Percentiles rank a stretch among this genome's conserved stretches.
Conservation (phyloP, 1,140 invertebrate species). For the Gryllus bimaculatus region DNA sequence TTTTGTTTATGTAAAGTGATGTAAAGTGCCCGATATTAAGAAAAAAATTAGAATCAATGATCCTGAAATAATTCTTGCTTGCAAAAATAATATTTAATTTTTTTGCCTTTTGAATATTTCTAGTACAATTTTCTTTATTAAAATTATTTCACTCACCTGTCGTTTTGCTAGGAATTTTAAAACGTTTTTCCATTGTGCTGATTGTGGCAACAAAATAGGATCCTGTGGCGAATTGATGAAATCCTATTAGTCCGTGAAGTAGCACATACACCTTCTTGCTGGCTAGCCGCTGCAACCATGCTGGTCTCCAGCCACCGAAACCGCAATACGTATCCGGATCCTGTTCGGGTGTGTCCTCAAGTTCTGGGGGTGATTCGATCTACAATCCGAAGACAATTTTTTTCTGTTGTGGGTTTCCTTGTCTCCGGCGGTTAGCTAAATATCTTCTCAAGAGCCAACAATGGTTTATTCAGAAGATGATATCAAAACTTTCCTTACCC, state of each 20-base stretch:
- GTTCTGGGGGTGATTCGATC: too few relatives aligned
- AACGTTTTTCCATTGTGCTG: constrained; percentile 36
- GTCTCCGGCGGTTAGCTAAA: too few relatives aligned
- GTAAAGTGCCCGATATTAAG: too few relatives aligned
- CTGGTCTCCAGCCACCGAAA: constrained; percentile 39
- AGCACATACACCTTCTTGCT: constrained; percentile 49
- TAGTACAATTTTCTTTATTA: background rate
- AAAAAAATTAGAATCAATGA: too few relatives aligned
- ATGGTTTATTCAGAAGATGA: too few relatives aligned
- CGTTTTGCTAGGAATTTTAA: constrained; percentile 32
- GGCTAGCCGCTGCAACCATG: constrained; percentile 51
- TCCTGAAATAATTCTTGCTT: too few relatives aligned
- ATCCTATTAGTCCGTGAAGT: constrained; percentile 53
- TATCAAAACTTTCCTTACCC: too few relatives aligned
- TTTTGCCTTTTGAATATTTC: background rate
- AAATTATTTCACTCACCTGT: constrained; percentile 30
- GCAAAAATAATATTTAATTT: background rate
- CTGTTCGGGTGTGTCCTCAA: too few relatives aligned
- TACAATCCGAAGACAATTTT: too few relatives aligned
- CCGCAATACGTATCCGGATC: background rate
- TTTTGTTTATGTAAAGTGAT: too few relatives aligned
- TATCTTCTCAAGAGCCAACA: too few relatives aligned
- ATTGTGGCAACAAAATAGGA: constrained; percentile 37
- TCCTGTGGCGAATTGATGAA: constrained; percentile 59
- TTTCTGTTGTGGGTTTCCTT: too few relatives aligned